These are phyloP conservation scores for Cyrtorhinus lividipennis DNA, from an alignment of 1,140 invertebrate species.

Conservation along the genomic window DNA sequence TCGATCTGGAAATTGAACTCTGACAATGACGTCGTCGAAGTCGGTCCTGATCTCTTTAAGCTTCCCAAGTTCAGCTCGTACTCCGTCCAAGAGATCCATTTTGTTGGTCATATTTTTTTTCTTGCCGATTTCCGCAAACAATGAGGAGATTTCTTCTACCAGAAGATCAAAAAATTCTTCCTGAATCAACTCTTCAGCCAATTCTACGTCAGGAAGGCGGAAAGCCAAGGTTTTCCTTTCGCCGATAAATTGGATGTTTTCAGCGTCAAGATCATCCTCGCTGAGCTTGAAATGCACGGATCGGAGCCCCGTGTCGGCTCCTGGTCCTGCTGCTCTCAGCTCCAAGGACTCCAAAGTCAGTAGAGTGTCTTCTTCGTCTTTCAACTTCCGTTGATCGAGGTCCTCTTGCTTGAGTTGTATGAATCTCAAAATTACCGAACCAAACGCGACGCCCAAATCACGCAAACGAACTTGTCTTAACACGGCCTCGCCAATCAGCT, in stretches of 20 bases:
- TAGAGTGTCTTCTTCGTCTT: constrained; percentile 7
- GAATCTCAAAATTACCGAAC: background rate
- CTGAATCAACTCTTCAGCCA: background rate
- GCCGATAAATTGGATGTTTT: background rate
- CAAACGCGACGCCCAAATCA: background rate
- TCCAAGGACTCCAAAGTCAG: constrained; percentile 2
- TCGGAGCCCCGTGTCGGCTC: background rate
- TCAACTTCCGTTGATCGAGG: constrained; percentile 4
- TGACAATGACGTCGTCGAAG: background rate
- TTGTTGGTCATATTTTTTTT: background rate
- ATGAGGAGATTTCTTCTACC: background rate
- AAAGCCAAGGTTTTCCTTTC: background rate
- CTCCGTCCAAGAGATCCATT: too few species aligned
- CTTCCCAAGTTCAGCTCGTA: background rate
- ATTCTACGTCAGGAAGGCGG: background rate
- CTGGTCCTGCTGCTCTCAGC: background rate
- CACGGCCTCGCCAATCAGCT: background rate
- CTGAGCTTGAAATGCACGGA: background rate
- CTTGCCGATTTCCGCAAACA: background rate
- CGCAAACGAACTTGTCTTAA: background rate
- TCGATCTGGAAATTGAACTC: background rate
- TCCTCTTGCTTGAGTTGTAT: constrained; percentile 10
- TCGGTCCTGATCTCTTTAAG: background rate
- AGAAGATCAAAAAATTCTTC: constrained; percentile 2
- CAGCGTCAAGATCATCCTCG: background rate